These are phyloP conservation scores for Balanococcus diminutus DNA, from an alignment of 2,888 invertebrate species.

Conservation along the genomic window DNA sequence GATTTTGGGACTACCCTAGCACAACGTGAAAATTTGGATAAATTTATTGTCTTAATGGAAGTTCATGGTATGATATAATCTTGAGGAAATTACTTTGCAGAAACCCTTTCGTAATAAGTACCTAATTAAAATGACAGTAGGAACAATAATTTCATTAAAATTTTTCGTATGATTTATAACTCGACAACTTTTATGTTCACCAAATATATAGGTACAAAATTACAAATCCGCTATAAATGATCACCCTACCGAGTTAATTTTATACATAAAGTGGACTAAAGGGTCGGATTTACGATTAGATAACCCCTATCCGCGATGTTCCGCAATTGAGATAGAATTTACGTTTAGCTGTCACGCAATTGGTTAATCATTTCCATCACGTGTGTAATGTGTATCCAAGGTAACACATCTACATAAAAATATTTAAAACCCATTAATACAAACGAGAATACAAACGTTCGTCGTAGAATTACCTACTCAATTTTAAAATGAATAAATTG, in stretches of 20 bases:
- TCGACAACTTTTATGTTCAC: neutral
- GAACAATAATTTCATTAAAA: neutral
- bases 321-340: neutral
- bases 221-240: neutral
- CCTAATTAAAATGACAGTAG: neutral
- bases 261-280: neutral
- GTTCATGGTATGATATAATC: neutral
- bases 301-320: neutral
- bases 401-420: neutral
- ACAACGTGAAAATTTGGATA: too few species aligned
- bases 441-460: neutral
- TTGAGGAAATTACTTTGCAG: neutral
- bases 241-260: neutral
- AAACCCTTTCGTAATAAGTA: neutral
- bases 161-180: neutral
- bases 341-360: neutral
- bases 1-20: too few species aligned
- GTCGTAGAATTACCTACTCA: neutral
- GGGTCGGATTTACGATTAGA: neutral
- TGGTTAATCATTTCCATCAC: neutral
- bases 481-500: neutral
- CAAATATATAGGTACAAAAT: neutral
- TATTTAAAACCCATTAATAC: neutral
- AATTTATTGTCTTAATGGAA: neutral
- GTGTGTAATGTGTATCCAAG: neutral